These are phyloP conservation scores for Aphodius sticticus DNA, from an alignment of 2,888 invertebrate genomes.

Conservation along the genomic window DNA sequence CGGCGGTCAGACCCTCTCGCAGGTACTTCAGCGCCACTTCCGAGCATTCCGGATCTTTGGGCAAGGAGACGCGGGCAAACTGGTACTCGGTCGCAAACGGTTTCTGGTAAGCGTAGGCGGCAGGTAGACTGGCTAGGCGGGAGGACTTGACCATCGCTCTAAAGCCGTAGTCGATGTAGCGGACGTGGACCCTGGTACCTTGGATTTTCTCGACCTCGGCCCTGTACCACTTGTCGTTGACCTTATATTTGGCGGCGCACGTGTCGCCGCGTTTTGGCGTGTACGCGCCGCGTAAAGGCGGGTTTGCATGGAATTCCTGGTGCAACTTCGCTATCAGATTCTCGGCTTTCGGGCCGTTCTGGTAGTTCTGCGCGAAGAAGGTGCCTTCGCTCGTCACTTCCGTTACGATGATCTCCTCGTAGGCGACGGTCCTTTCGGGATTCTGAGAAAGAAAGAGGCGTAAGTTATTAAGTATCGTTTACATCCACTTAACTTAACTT, in stretches of 20 bases:
- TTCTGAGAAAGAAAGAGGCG: constrained; percentile 58
- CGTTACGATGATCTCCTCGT: constrained; percentile 87
- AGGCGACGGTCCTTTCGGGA: constrained; percentile 81
- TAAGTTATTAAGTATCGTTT: constrained; percentile 17
- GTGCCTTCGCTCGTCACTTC: constrained; percentile 83
- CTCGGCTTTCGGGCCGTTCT: constrained; percentile 87
- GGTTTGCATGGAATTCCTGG: constrained; percentile 83
- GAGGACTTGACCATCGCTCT: constrained; percentile 74
- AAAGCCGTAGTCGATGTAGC: constrained; percentile 97
- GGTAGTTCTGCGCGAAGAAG: constrained; percentile 90
- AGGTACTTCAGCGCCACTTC: constrained; percentile 70
- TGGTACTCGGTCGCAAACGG: constrained; percentile 88
- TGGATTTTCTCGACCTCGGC: constrained; percentile 87
- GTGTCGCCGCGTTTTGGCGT: constrained; percentile 85
- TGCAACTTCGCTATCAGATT: constrained; percentile 85
- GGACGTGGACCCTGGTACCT: constrained; percentile 78
- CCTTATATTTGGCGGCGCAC: constrained; percentile 89
- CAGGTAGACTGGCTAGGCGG: constrained; percentile 84
- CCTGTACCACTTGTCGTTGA: constrained; percentile 95
- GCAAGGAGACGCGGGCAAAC: constrained; percentile 84
- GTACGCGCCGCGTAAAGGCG: constrained; percentile 81
- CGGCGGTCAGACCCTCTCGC: constrained; percentile 61
- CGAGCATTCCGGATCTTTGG: constrained; percentile 86
- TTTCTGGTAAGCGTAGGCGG: constrained; percentile 75
- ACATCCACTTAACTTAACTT: too few relatives aligned